A percentile compares a stretch with the other conserved stretches of the same genome.
Evolutionary conservation across 2,888 invertebrate species (phyloP).

Genomic region (Odontocerum albicorne): DNA sequence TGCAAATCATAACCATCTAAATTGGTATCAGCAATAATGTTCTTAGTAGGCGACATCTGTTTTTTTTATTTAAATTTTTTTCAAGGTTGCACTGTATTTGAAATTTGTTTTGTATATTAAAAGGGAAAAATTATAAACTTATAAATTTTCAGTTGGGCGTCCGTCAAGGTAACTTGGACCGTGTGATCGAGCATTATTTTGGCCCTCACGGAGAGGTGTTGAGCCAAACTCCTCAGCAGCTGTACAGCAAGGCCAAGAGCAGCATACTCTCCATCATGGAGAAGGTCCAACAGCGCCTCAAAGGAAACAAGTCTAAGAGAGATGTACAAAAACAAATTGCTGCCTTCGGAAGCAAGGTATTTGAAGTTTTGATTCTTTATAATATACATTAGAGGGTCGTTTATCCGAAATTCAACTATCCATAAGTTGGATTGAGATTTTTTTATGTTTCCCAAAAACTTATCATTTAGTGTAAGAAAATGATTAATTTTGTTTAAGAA

Average conservation of each 20-base stretch:
- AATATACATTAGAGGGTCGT: too few species aligned
- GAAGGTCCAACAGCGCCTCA: constrained; percentile 21
- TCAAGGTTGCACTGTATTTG: too few species aligned
- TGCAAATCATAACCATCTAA: too few species aligned
- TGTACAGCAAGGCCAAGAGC: constrained; percentile 45
- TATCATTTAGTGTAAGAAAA: too few species aligned
- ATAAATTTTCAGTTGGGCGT: constrained; percentile 58
- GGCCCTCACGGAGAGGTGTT: constrained; percentile 70
- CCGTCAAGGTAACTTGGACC: constrained; percentile 79
- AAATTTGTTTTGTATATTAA: not conserved
- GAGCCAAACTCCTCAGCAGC: constrained; percentile 48
- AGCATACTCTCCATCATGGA: constrained; percentile 38
- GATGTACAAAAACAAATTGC: constrained; percentile 23
- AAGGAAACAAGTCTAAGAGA: constrained; percentile 27
- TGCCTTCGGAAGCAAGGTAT: constrained; percentile 26
- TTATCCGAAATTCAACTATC: too few species aligned
- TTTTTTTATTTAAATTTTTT: too few species aligned
- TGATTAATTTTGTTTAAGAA: too few species aligned
- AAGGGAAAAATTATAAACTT: too few species aligned
- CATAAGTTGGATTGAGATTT: too few species aligned
- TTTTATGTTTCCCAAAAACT: too few species aligned
- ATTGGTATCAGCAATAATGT: not conserved
- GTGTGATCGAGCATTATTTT: constrained; percentile 71
- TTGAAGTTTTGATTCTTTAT: too few species aligned
- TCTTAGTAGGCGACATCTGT: too few species aligned